Base-by-base conservation (phyloP, 2,113 vertebrate species). In the Labeo rohita region DNA sequence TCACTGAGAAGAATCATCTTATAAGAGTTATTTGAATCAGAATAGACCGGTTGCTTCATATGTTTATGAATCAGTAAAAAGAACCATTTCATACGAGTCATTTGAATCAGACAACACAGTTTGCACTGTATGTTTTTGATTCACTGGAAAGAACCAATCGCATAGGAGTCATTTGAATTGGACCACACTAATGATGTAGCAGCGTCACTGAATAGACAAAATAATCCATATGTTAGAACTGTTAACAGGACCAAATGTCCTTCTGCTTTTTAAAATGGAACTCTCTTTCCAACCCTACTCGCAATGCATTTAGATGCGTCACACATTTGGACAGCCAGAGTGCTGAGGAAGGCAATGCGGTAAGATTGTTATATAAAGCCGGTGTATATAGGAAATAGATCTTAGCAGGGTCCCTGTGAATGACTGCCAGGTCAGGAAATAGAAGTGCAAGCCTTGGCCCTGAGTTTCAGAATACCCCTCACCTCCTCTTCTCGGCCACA, bases 301-400 rank as follows among this genome's bases (percentile, higher is more conserved):
- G 43, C 16, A 12, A 34, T 80, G 36, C 4, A 36, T 52, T 83
- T 77, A n/a, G 18, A 23, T 86, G 70, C 36, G 11, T 86, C 81
- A 83, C 49, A 54, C 13, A 54, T 52, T 77, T 12, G 73, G 63
- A 68, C 10, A 47, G 68, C 88, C 54, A 23, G 8, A 93, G 95
- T 96, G 94, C 95, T 95, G 95, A 95, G 95, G 94, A 96, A 96
- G 95, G 95, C 95, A 95, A 94, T 95, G 96, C 94, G 94, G 96
- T 96, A 94, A 96, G 95, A 95, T 96, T 96, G 95, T 96, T 97
- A 96, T 96, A 95, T 96, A 96, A 96, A 95, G 95, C 93, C 93
- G 95, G 96, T 95, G 95, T 96, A 96, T 95, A 96, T 96, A 96
- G 95, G 96, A 97, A 97, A 96, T 96, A 95, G 95, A 96, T 96